These are phyloP conservation scores for Eupeodes latifasciatus DNA, from an alignment of 2,888 invertebrate genomes.

Conservation along the genomic window DNA sequence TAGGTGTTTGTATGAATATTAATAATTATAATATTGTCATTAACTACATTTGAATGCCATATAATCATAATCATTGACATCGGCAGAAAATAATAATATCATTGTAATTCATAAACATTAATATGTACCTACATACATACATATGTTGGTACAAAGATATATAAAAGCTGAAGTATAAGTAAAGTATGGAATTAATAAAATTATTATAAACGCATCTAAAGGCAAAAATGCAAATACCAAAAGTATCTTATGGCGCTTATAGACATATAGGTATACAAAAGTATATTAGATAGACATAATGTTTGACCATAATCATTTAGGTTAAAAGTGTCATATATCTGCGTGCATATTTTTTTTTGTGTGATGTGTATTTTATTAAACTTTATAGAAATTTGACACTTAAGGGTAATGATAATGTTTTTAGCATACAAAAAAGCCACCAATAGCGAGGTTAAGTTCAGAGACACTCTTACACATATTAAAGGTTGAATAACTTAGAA, in stretches of 20 bases:
- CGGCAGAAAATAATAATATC: background rate
- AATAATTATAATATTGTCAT: constrained; percentile 35
- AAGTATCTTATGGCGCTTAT: constrained; percentile 3
- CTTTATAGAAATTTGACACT: background rate
- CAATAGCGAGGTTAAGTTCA: constrained; percentile 18
- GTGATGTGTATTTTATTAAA: background rate
- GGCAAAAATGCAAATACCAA: constrained; percentile 1
- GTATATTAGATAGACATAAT: constrained; percentile 9
- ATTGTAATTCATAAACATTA: too few species aligned
- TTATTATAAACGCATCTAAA: constrained; percentile 15
- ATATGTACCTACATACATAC: too few species aligned
- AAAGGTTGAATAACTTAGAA: background rate
- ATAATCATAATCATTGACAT: background rate
- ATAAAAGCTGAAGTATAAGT: constrained; percentile 4
- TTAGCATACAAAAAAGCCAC: background rate
- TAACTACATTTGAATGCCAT: constrained; percentile 17
- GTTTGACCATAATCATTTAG: constrained; percentile 19
- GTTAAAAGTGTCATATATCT: constrained; percentile 36
- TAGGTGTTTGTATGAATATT: background rate
- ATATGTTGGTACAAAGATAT: too few species aligned
- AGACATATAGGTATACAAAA: background rate
- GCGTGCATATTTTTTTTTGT: background rate
- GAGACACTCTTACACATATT: background rate
- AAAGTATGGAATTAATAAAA: constrained; percentile 29
- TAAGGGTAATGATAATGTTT: background rate